Conservation (phyloP, 2,113 vertebrate genomes). For the Vulpes lagopus region DNA sequence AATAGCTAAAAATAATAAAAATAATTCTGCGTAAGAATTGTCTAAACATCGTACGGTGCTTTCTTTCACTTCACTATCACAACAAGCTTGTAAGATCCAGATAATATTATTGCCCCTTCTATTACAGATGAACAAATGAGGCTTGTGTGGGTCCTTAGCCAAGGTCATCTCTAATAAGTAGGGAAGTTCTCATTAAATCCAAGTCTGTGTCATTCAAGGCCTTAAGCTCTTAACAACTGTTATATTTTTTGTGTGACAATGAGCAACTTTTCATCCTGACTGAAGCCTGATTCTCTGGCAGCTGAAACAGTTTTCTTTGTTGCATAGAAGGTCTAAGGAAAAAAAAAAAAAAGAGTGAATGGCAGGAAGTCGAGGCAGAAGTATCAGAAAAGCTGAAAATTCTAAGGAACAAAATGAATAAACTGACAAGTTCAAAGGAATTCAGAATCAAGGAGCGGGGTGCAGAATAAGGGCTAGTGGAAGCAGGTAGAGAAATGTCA, state of each 20-base stretch:
- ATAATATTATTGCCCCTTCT: not conserved
- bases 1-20: not conserved
- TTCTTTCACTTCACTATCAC: not conserved
- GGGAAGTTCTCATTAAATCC: not conserved
- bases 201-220: not conserved
- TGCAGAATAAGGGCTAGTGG: not conserved
- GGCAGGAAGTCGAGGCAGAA: not conserved
- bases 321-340: not conserved
- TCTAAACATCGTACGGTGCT: not conserved
- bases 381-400: not conserved
- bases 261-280: not conserved
- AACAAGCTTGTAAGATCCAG: not conserved
- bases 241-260: not conserved
- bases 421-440: not conserved
- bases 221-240: not conserved
- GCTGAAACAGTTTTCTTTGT: not conserved
- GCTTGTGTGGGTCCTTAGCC: not conserved
- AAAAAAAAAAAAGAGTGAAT: not conserved
- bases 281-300: not conserved
- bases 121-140: not conserved
- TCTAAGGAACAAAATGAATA: slow-evolving; percentile 6
- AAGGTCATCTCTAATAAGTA: not conserved
- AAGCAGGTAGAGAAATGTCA: not conserved
- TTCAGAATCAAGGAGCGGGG: not conserved
- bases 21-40: not conserved